Percentiles rank a stretch among this genome's conserved stretches.
Evolutionary conservation across 2,888 invertebrate species (phyloP).

Genomic region (Melanotus villosus): DNA sequence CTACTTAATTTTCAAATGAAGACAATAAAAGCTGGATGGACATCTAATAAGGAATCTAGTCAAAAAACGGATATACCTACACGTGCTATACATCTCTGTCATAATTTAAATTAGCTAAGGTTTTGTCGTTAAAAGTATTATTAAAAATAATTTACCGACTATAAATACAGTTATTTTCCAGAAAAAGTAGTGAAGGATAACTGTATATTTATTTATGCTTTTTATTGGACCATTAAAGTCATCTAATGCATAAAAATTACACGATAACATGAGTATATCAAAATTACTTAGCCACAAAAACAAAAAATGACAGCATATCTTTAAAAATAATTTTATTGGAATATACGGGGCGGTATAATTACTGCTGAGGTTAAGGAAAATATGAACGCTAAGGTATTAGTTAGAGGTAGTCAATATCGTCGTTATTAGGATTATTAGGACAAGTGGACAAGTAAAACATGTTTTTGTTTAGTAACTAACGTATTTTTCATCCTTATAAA

Average conservation of each 20-base stretch:
- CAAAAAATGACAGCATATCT: too few species aligned
- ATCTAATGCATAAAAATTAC: neutral
- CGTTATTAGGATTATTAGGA: too few species aligned
- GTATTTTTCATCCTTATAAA: too few species aligned
- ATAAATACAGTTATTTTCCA: constrained; percentile 4
- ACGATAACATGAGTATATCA: too few species aligned
- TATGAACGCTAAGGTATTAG: too few species aligned
- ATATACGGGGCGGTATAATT: too few species aligned
- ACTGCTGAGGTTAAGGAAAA: too few species aligned
- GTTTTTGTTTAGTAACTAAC: too few species aligned
- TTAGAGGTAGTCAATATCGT: too few species aligned
- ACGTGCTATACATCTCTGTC: constrained; percentile 17
- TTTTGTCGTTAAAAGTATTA: constrained; percentile 8
- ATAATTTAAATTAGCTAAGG: constrained; percentile 5
- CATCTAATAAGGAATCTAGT: constrained; percentile 3
- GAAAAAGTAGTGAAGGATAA: neutral
- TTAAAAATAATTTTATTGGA: too few species aligned
- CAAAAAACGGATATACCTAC: neutral
- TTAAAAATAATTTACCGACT: neutral
- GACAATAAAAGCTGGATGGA: constrained; percentile 23
- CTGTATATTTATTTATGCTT: neutral
- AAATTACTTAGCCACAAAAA: too few species aligned
- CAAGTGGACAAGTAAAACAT: too few species aligned
- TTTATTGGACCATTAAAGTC: constrained; percentile 6
- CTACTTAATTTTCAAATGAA: constrained; percentile 31